phyloP scores from a whole-genome alignment of 2,113 vertebrate species.

The Rallus limicola region DNA sequence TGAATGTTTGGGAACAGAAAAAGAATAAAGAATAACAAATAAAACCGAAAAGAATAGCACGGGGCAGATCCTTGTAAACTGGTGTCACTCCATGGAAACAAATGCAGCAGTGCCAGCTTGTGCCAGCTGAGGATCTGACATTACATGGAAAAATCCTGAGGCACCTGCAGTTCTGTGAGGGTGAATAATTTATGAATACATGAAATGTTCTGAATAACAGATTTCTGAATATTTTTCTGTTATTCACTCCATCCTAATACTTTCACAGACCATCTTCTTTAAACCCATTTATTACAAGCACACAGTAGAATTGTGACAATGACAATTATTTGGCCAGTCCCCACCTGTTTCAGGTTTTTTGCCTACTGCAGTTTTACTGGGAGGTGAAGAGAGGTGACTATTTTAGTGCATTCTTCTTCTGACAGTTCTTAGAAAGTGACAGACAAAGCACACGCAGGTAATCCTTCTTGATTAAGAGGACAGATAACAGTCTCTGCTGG shows the following conservation, averaged over 20 bases:
- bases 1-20: background rate
- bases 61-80: background rate
- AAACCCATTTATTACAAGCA: background rate
- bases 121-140: constrained; percentile 42
- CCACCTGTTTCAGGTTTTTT: background rate
- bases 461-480: constrained; percentile 21
- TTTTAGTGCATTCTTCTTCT: background rate
- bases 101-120: constrained; percentile 1
- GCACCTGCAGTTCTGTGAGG: constrained; percentile 45
- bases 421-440: background rate
- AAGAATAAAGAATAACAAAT: background rate
- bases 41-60: background rate
- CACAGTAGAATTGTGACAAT: background rate
- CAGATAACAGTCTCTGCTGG: background rate
- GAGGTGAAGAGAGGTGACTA: background rate
- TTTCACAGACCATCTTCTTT: constrained; percentile 25
- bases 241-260: constrained; percentile 30
- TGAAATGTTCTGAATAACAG: constrained; percentile 31
- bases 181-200: constrained; percentile 62
- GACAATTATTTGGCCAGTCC: background rate
- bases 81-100: background rate
- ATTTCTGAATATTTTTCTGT: constrained; percentile 51
- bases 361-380: background rate
- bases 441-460: background rate
- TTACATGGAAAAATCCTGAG: constrained; percentile 39